These are phyloP conservation scores for Chymomyza procnemis DNA, from an alignment of 2,888 invertebrate genomes.

Conservation along the genomic window DNA sequence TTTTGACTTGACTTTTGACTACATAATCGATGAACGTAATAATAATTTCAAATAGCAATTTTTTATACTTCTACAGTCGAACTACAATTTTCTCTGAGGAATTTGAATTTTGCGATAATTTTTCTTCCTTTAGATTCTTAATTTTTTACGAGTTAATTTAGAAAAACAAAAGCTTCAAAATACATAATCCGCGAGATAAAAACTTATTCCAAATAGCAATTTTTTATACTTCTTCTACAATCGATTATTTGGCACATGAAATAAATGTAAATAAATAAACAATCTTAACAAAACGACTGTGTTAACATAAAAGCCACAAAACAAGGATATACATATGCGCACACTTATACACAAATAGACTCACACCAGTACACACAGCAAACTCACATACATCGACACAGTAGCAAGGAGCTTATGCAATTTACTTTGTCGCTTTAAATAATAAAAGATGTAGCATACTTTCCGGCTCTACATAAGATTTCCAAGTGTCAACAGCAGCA, in stretches of 20 bases:
- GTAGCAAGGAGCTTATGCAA: neutral
- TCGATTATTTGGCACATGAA: neutral
- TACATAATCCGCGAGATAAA: too few species aligned
- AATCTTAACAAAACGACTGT: neutral
- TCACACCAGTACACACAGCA: neutral
- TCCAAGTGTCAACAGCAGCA: slow-evolving; percentile 45
- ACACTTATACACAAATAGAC: neutral
- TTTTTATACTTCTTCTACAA: too few species aligned
- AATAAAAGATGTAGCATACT: slow-evolving; percentile 52
- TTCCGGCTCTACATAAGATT: slow-evolving; percentile 51
- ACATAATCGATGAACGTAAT: too few species aligned
- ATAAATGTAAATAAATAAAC: neutral
- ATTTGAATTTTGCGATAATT: too few species aligned
- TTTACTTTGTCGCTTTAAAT: slow-evolving; percentile 17
- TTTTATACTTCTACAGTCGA: too few species aligned
- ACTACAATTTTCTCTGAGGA: too few species aligned
- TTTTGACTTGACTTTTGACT: too few species aligned
- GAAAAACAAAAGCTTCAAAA: too few species aligned
- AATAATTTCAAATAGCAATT: too few species aligned
- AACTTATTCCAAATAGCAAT: too few species aligned
- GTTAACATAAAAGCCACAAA: neutral
- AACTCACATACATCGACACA: neutral
- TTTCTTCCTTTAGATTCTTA: too few species aligned
- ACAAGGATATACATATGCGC: neutral
- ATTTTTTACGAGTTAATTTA: too few species aligned